phyloP scores from a whole-genome alignment of 2,113 vertebrate genomes.

The Dendropsophus ebraccatus region DNA sequence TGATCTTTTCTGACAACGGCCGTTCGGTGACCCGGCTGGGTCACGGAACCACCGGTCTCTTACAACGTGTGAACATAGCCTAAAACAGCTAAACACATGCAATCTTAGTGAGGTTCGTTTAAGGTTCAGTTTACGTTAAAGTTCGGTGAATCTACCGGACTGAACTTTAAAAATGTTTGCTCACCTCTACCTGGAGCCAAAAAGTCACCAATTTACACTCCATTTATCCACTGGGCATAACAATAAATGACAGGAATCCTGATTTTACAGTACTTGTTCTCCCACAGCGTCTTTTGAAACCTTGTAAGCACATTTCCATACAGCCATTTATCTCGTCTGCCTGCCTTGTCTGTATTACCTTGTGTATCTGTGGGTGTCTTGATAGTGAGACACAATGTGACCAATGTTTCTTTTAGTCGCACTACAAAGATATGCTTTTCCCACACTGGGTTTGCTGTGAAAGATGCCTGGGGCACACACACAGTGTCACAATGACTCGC shows the following conservation, averaged over 20 bases:
- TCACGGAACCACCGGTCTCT: no score
- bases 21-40: no score
- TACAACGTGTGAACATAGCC: no score
- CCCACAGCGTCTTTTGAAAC: constrained; percentile 17
- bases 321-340: constrained; percentile 24
- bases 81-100: no score
- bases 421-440: constrained; percentile 32
- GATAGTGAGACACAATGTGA: constrained; percentile 33
- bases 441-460: constrained; percentile 18
- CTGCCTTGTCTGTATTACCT: constrained; percentile 20
- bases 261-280: constrained; percentile 30
- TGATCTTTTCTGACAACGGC: no score
- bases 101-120: no score
- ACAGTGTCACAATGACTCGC: constrained; percentile 8
- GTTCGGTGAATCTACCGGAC: no score
- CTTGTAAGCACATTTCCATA: constrained; percentile 40
- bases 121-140: no score
- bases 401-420: constrained; percentile 43
- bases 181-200: neutral
- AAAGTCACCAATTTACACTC: constrained; percentile 1
- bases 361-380: constrained; percentile 29
- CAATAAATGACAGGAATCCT: neutral
- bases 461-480: neutral
- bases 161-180: no score
- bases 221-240: neutral